These are phyloP conservation scores for Bombyx mandarina DNA, from an alignment of 1,140 invertebrate genomes.

Conservation along the genomic window DNA sequence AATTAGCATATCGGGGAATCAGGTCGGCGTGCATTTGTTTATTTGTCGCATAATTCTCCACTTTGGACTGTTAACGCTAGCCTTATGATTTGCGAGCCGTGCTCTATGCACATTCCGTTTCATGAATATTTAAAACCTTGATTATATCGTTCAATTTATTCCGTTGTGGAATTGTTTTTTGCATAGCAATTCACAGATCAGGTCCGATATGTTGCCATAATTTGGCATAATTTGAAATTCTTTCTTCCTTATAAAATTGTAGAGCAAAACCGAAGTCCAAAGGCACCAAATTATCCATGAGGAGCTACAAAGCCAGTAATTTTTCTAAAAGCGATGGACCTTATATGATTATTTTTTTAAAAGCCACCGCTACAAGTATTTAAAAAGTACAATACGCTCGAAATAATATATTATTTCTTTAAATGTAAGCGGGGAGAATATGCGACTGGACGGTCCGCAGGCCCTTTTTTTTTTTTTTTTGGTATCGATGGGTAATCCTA, in stretches of 20 bases:
- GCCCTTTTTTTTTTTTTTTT: too few species aligned
- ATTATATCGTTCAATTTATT: neutral
- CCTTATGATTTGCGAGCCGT: conserved; percentile 1
- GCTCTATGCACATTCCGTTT: neutral
- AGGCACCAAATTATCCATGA: too few species aligned
- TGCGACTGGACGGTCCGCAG: too few species aligned
- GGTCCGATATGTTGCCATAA: neutral
- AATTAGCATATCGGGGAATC: conserved; percentile 36
- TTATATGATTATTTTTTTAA: too few species aligned
- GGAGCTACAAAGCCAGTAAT: too few species aligned
- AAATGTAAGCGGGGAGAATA: too few species aligned
- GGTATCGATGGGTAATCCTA: too few species aligned
- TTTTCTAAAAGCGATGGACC: too few species aligned
- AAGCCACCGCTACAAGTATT: too few species aligned
- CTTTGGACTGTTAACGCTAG: conserved; percentile 7
- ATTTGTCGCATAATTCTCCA: conserved; percentile 34
- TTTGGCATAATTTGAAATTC: neutral
- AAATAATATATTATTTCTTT: too few species aligned
- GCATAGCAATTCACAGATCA: neutral
- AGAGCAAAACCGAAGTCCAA: too few species aligned
- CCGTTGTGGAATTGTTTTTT: neutral
- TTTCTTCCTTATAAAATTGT: neutral
- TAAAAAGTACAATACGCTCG: too few species aligned
- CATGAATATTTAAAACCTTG: conserved; percentile 1
- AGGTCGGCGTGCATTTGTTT: conserved; percentile 30